These are phyloP conservation scores for Cirrhinus mrigala DNA, from an alignment of 2,797 vertebrate species.

Conservation along the genomic window DNA sequence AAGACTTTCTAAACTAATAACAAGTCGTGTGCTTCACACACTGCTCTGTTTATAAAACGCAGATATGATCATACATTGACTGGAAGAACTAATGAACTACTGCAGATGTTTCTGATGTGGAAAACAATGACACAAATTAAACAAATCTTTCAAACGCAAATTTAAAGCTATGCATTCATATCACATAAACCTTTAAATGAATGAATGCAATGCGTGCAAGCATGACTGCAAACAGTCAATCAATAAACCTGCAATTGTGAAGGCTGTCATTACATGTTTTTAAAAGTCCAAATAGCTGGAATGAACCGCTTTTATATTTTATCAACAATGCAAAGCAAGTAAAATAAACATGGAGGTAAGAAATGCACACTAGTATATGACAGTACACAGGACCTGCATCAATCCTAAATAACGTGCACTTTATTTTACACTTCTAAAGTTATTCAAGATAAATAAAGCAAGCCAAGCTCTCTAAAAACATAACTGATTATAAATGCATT, in stretches of 20 bases:
- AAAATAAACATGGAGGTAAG: neutral
- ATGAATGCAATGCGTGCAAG: neutral
- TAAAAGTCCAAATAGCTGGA: neutral
- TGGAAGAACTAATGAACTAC: neutral
- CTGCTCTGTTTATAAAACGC: neutral
- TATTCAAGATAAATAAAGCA: neutral
- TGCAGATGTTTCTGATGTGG: neutral
- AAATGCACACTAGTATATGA: neutral
- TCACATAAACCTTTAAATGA: slow-evolving; percentile 17
- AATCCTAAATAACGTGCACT: neutral
- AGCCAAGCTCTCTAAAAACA: no score
- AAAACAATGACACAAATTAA: neutral
- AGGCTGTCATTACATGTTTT: slow-evolving; percentile 15
- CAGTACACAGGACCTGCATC: neutral
- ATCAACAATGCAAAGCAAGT: neutral
- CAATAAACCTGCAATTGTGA: slow-evolving; percentile 4
- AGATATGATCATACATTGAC: neutral
- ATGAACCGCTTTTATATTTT: neutral
- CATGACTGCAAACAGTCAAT: neutral
- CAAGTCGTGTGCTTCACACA: neutral
- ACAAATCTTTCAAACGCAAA: neutral
- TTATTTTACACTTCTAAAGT: slow-evolving; percentile 17
- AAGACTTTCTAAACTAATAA: neutral
- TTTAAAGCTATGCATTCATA: slow-evolving; percentile 8
- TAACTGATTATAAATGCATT: neutral